These are phyloP conservation scores for Dorcus parallelipipedus DNA, from an alignment of 2,888 invertebrate genomes.

Conservation along the genomic window DNA sequence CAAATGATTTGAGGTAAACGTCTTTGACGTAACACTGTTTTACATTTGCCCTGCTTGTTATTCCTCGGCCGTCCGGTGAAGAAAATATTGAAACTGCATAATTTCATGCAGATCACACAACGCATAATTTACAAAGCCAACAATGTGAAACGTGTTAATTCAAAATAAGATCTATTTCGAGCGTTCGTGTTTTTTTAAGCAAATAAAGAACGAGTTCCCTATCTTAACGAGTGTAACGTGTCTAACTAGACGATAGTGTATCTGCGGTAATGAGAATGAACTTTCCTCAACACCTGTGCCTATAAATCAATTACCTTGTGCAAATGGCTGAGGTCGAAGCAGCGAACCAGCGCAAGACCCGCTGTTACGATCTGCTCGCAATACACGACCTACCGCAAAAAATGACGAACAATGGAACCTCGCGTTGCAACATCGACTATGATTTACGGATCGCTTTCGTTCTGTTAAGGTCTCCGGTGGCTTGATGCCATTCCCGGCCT, in stretches of 20 bases:
- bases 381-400: neutral
- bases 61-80: too few relatives aligned
- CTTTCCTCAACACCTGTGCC: slow-evolving; percentile 1
- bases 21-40: too few relatives aligned
- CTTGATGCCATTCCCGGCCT: neutral
- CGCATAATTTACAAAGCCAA: too few relatives aligned
- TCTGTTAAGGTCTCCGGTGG: slow-evolving; percentile 1
- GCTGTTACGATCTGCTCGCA: neutral
- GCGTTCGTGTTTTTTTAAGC: neutral
- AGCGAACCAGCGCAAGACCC: neutral
- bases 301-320: slow-evolving; percentile 2
- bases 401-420: neutral
- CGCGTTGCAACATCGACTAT: slow-evolving; percentile 1
- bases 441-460: slow-evolving; percentile 1
- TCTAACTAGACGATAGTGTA: neutral
- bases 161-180: slow-evolving; percentile 1
- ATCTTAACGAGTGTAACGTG: neutral
- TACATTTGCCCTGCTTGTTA: too few relatives aligned
- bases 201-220: neutral
- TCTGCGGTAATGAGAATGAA: slow-evolving; percentile 2
- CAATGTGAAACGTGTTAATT: neutral
- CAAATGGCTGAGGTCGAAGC: neutral
- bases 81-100: too few relatives aligned
- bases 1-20: too few relatives aligned
- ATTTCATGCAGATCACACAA: too few relatives aligned